Conservation (phyloP, 2,113 vertebrate species). For the Lamprologus sp. region DNA sequence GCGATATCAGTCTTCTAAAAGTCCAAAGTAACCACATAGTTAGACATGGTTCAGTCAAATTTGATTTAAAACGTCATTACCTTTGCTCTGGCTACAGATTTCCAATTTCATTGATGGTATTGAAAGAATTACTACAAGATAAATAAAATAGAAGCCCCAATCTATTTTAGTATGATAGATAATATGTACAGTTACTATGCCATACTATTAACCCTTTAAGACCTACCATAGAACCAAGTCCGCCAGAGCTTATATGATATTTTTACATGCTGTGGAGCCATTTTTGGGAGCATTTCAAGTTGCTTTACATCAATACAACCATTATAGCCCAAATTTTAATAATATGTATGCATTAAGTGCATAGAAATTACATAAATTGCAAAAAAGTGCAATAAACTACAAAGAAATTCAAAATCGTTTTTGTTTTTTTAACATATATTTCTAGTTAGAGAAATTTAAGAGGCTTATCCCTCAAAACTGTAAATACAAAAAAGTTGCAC, state of each 20-base stretch:
- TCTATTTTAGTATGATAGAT: neutral
- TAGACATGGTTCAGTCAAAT: neutral
- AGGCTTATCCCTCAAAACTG: too few relatives aligned
- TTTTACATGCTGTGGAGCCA: too few relatives aligned
- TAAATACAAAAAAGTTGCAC: too few relatives aligned
- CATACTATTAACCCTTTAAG: neutral
- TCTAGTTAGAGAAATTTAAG: too few relatives aligned
- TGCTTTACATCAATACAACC: too few relatives aligned
- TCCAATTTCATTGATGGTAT: neutral
- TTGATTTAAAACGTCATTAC: neutral
- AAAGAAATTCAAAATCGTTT: accelerated
- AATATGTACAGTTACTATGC: neutral
- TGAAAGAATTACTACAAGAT: neutral
- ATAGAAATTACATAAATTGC: too few relatives aligned
- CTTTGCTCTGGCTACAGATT: neutral
- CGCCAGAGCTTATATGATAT: too few relatives aligned
- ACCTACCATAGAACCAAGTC: too few relatives aligned
- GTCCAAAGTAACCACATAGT: neutral
- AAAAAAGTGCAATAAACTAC: too few relatives aligned
- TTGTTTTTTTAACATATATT: too few relatives aligned
- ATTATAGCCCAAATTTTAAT: accelerated
- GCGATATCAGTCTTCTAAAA: neutral
- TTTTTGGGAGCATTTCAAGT: too few relatives aligned
- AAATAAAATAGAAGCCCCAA: neutral
- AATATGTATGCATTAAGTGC: too few relatives aligned